Evolutionary conservation across 2,888 invertebrate genomes (phyloP).

Genomic region (Hybos culiciformis): DNA sequence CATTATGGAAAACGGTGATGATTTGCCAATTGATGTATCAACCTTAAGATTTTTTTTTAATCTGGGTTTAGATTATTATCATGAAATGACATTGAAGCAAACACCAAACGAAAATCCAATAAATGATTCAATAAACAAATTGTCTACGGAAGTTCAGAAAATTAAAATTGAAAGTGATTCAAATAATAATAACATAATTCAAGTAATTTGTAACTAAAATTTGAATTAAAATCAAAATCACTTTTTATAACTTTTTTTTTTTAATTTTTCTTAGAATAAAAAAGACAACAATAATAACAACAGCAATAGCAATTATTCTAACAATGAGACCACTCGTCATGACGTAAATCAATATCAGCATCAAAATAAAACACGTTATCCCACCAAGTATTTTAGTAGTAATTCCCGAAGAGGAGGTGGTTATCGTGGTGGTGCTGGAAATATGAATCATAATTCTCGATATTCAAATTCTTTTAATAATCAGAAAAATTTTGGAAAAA

Average conservation of each 20-base stretch:
- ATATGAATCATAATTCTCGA: not conserved
- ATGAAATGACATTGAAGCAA: slow-evolving; percentile 6
- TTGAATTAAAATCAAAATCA: too few relatives aligned
- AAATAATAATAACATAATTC: not conserved
- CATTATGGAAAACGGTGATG: slow-evolving; percentile 21
- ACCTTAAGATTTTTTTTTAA: slow-evolving; percentile 55
- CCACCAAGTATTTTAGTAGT: not conserved
- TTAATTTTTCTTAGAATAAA: slow-evolving; percentile 12
- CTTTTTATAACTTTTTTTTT: not conserved
- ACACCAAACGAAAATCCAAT: too few relatives aligned
- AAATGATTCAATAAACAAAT: not conserved
- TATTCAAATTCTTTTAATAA: not conserved
- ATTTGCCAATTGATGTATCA: slow-evolving; percentile 39
- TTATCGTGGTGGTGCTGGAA: not conserved
- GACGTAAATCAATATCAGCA: not conserved
- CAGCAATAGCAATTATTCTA: not conserved
- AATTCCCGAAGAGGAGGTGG: not conserved
- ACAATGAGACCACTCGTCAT: not conserved
- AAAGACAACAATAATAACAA: slow-evolving; percentile 17
- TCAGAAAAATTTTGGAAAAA: not conserved
- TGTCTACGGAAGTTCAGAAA: slow-evolving; percentile 6
- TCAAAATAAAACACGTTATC: not conserved
- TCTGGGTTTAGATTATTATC: slow-evolving; percentile 43
- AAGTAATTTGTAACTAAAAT: too few relatives aligned
- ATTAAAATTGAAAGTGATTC: slow-evolving; percentile 8